These are phyloP conservation scores for Meta bourneti DNA, from an alignment of 2,888 invertebrate genomes.

Conservation along the genomic window DNA sequence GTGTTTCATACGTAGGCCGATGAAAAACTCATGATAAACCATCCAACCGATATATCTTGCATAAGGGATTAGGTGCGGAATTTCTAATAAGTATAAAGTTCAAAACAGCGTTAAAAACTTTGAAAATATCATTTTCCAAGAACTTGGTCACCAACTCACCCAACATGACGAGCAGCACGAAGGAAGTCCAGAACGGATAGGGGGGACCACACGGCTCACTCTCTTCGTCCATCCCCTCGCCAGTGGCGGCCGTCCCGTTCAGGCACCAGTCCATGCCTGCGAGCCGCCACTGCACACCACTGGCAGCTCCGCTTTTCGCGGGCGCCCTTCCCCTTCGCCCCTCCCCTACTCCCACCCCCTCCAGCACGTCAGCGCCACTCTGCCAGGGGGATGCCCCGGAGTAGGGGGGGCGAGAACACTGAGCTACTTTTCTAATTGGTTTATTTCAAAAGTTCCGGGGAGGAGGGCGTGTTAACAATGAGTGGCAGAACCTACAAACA, in stretches of 20 bases:
- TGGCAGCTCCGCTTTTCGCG: background rate
- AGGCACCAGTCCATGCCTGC: slow-evolving; percentile 69
- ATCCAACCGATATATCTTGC: no score
- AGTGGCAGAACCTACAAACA: background rate
- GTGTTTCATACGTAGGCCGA: no score
- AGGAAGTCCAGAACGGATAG: slow-evolving; percentile 66
- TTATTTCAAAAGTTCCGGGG: background rate
- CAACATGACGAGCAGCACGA: slow-evolving; percentile 44
- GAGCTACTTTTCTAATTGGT: slow-evolving; percentile 25
- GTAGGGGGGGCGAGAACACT: background rate
- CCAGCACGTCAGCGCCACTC: slow-evolving; percentile 26
- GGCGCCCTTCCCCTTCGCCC: background rate
- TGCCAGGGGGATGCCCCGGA: background rate
- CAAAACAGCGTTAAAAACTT: no score
- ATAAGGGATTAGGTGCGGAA: no score
- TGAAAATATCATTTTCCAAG: no score
- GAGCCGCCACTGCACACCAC: slow-evolving; percentile 36
- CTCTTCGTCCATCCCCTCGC: slow-evolving; percentile 30
- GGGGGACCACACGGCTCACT: slow-evolving; percentile 39
- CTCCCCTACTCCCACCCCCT: background rate
- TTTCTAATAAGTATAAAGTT: no score
- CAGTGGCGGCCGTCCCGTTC: slow-evolving; percentile 52
- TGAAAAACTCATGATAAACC: no score
- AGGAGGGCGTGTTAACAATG: slow-evolving; percentile 7
- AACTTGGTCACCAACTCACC: slow-evolving; percentile 22